Conservation (phyloP, 2,113 vertebrate genomes). For the Oncorhynchus clarkii region DNA sequence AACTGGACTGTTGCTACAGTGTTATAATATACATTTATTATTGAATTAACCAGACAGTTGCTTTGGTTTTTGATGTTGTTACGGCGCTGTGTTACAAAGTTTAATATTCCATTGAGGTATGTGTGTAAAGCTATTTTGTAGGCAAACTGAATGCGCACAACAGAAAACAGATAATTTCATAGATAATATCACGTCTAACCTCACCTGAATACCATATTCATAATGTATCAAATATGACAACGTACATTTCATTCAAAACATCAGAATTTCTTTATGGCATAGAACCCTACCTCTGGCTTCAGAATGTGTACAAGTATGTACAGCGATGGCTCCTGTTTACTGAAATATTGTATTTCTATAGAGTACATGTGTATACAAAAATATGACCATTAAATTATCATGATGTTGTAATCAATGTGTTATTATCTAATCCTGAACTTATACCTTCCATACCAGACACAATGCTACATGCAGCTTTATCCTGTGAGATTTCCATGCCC, state of each 20-base stretch:
- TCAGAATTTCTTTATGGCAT: conserved; percentile 25
- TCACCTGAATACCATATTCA: background rate
- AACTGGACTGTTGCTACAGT: background rate
- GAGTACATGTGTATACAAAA: conserved; percentile 12
- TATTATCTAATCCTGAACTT: background rate
- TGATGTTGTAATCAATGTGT: background rate
- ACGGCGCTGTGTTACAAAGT: background rate
- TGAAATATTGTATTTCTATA: background rate
- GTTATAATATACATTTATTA: background rate
- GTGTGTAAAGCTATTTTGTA: too few relatives aligned
- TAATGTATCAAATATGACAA: background rate
- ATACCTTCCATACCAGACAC: background rate
- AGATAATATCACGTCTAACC: background rate
- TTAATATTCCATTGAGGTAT: too few relatives aligned
- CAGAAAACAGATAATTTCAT: background rate
- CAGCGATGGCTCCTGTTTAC: background rate
- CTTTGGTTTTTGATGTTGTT: conserved; percentile 8
- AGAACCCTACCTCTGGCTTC: background rate
- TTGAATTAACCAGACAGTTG: background rate
- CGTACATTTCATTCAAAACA: conserved; percentile 29
- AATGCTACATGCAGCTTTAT: too few relatives aligned
- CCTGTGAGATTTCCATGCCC: too few relatives aligned
- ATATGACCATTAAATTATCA: background rate
- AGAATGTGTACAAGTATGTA: conserved; percentile 49
- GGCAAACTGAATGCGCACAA: background rate